A percentile compares a stretch with the other conserved stretches of the same genome.
These are phyloP conservation scores for Tachycineta bicolor DNA, from an alignment of 2,113 vertebrate genomes.

Conservation along the genomic window DNA sequence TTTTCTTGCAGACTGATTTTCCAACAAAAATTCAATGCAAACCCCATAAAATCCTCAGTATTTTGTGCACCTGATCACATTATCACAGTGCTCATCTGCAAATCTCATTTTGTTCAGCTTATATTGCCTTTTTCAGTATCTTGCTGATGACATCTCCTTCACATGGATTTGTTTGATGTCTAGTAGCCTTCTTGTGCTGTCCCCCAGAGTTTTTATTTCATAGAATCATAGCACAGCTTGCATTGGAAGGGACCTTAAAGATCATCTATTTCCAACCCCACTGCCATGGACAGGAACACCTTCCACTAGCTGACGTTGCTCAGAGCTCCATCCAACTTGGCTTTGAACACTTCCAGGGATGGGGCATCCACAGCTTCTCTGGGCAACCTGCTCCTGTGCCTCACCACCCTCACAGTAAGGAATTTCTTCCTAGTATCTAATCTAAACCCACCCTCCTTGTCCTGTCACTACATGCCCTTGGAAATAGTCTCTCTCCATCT, in stretches of 20 bases:
- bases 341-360: background rate
- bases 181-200: background rate
- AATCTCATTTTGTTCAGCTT: background rate
- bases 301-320: background rate
- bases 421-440: background rate
- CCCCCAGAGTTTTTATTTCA: background rate
- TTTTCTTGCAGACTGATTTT: conserved; percentile 1
- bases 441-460: background rate
- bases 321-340: background rate
- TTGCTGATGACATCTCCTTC: background rate
- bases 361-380: background rate
- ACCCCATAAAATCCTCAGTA: background rate
- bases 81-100: background rate
- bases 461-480: background rate
- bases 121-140: background rate
- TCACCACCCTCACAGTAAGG: background rate
- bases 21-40: background rate
- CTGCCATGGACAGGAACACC: background rate
- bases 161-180: background rate
- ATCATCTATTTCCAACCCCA: background rate
- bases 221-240: background rate
- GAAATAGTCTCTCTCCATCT: background rate
- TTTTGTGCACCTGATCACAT: background rate
- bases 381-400: background rate
- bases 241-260: background rate